A percentile compares a stretch with the other conserved stretches of the same genome.
Evolutionary conservation across 2,797 vertebrate species (phyloP).

Genomic region (Schizothorax lantsangensis): DNA sequence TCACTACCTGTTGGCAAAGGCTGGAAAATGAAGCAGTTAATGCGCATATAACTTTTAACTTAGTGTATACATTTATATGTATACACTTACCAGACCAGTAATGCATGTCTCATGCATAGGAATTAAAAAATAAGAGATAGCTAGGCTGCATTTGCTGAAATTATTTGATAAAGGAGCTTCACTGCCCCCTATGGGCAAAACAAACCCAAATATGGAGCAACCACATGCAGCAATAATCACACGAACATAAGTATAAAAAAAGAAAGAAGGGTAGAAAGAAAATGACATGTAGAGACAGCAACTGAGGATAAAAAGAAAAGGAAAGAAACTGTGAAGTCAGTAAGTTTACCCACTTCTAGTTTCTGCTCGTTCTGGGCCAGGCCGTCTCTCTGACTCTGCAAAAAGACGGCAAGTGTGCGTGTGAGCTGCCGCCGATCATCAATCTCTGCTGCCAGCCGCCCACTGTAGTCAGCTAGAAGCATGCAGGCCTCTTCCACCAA

Average conservation of each 20-base stretch:
- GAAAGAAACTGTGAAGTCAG: constrained; percentile 24
- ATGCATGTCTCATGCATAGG: not conserved
- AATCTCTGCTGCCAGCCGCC: constrained; percentile 96
- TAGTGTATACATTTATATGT: not conserved
- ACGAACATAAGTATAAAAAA: not conserved
- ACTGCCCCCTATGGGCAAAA: constrained; percentile 47
- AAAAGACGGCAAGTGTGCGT: constrained; percentile 91
- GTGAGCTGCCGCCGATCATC: constrained; percentile 97
- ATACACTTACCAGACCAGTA: constrained; percentile 33
- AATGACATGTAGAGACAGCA: not conserved
- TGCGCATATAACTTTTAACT: not conserved
- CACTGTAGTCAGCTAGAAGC: constrained; percentile 98
- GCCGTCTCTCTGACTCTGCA: constrained; percentile 96
- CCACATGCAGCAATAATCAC: not conserved
- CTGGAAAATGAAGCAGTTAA: constrained; percentile 77
- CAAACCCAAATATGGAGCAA: constrained; percentile 1
- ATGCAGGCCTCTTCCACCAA: constrained; percentile 99
- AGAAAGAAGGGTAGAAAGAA: not conserved
- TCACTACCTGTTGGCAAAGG: constrained; percentile 88
- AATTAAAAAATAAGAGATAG: not conserved
- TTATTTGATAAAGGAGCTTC: not conserved
- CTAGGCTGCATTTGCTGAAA: not conserved
- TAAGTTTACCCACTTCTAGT: constrained; percentile 93
- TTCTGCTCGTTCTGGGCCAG: constrained; percentile 97
- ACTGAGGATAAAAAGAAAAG: not conserved